These are phyloP conservation scores for Nothocercus nigrocapillus DNA, from an alignment of 2,113 vertebrate species.

Conservation along the genomic window DNA sequence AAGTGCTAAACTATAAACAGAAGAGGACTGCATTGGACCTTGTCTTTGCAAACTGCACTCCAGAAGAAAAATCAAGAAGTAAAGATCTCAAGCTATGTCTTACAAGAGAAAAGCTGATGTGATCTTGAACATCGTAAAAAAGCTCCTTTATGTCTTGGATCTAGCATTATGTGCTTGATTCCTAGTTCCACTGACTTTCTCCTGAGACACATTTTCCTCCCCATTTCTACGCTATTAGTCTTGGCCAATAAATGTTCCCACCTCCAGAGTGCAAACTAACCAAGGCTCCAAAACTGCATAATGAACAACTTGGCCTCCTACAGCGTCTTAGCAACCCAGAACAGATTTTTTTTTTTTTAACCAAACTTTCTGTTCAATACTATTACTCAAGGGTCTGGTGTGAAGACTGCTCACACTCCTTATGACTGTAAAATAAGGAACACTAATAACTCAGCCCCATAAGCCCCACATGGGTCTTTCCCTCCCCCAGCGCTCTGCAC, in stretches of 20 bases:
- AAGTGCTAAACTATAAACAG: slow-evolving; percentile 34
- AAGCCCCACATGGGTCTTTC: not conserved
- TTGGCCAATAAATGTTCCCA: slow-evolving; percentile 13
- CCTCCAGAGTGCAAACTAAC: slow-evolving; percentile 25
- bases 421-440: not conserved
- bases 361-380: slow-evolving; percentile 13
- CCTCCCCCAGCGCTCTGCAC: not conserved
- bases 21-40: not conserved
- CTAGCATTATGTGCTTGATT: not conserved
- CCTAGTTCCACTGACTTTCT: not conserved
- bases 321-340: not conserved
- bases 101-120: not conserved
- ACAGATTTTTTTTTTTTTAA: not conserved
- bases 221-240: not conserved
- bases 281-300: not conserved
- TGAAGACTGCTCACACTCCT: not conserved
- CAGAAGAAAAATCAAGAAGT: not conserved
- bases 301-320: not conserved
- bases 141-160: not conserved
- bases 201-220: not conserved
- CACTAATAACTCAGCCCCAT: not conserved
- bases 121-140: not conserved
- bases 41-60: not conserved
- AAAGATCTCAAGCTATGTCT: not conserved
- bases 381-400: not conserved